Percentiles rank a stretch among this genome's conserved stretches.
Evolutionary conservation across 2,888 invertebrate species (phyloP).

Genomic region (Erebia palarica): DNA sequence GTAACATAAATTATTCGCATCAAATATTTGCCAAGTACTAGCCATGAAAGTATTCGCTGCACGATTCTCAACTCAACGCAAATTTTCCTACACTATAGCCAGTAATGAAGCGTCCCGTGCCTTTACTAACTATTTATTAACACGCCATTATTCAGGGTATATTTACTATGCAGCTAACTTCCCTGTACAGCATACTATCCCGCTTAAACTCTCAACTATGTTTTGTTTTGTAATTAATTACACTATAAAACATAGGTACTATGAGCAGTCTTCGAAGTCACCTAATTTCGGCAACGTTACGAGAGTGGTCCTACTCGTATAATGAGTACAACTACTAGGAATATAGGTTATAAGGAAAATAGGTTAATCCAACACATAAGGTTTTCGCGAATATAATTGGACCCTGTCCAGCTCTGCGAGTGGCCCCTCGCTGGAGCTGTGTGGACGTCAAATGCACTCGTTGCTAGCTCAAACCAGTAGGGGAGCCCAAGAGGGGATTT

Average conservation of each 20-base stretch:
- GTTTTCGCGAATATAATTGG: constrained; percentile 1
- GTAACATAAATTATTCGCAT: not conserved
- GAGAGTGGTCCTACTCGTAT: not conserved
- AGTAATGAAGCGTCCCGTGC: not conserved
- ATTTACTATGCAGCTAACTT: constrained; percentile 1
- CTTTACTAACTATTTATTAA: not conserved
- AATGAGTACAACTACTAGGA: not conserved
- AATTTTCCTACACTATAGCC: not conserved
- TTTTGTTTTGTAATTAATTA: not conserved
- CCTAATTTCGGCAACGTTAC: no score
- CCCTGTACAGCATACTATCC: not conserved
- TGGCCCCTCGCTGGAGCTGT: not conserved
- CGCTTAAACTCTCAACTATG: not conserved
- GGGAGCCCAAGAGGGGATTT: no score
- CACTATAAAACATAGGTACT: no score
- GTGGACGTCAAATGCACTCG: not conserved
- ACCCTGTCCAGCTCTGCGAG: not conserved
- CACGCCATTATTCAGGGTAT: not conserved
- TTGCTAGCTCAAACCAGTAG: not conserved
- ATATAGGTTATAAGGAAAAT: no score
- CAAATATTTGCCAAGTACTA: not conserved
- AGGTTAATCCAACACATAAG: not conserved
- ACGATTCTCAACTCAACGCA: constrained; percentile 1
- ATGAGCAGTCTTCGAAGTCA: no score
- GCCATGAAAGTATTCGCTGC: not conserved